A percentile compares a stretch with the other conserved stretches of the same genome.
These are phyloP conservation scores for Scrobipalpa costella DNA, from an alignment of 2,888 invertebrate genomes.

Conservation along the genomic window DNA sequence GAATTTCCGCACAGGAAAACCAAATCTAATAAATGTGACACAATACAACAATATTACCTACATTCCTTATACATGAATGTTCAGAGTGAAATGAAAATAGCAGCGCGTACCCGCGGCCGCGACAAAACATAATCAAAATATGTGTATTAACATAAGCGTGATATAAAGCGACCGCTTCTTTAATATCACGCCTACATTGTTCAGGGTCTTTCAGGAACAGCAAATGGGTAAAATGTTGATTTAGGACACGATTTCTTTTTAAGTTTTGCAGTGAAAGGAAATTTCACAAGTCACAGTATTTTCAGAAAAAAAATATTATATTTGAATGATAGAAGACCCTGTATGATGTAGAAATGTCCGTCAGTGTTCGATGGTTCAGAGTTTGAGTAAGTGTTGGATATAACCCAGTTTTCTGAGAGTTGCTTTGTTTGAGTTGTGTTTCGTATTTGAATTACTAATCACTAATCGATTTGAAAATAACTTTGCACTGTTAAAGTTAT, in stretches of 20 bases:
- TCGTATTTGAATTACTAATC: conserved; percentile 46
- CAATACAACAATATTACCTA: not conserved
- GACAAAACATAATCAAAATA: conserved; percentile 42
- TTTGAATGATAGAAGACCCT: not conserved
- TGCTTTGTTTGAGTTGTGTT: conserved; percentile 32
- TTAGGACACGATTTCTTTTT: too few species aligned
- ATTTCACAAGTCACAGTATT: too few species aligned
- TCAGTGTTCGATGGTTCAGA: conserved; percentile 20
- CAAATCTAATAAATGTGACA: not conserved
- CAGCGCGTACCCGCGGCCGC: conserved; percentile 35
- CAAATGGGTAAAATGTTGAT: too few species aligned
- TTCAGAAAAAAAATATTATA: too few species aligned
- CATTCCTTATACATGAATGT: conserved; percentile 44
- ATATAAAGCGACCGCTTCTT: conserved; percentile 45
- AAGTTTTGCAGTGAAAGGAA: too few species aligned
- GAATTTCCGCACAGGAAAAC: conserved; percentile 5
- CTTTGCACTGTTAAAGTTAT: not conserved
- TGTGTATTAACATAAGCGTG: conserved; percentile 55
- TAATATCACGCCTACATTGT: conserved; percentile 38
- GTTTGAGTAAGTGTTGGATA: conserved; percentile 31
- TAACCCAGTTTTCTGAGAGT: conserved; percentile 13
- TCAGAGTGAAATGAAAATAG: conserved; percentile 45
- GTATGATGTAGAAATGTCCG: not conserved
- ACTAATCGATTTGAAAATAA: conserved; percentile 42
- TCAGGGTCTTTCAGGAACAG: not conserved